Base-by-base conservation (phyloP, 1,140 invertebrate species). In the Antheraea pernyi region DNA sequence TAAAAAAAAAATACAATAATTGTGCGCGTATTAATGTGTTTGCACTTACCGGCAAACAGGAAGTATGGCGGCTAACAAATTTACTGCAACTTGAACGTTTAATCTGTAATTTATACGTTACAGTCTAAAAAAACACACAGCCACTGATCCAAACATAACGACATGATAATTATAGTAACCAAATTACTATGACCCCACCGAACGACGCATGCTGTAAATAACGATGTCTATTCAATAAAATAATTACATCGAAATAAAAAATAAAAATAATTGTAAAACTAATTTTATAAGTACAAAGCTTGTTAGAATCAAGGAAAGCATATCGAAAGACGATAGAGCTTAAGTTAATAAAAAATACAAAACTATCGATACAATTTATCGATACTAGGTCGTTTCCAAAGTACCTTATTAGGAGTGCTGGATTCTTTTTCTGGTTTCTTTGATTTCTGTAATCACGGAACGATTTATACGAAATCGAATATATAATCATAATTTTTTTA, bases 401-500 rank as follows among this genome's bases (percentile, higher is more conserved):
- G 80, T 92, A 92, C 88, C 89, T 92, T 91, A 77, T 86, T 91
- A 77, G 88, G 88, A 61, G 89, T 86, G 80, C 88, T 79, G 87
- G 83, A 84, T 68, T 91, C 87, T 91, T 91, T 91, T 81, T 92
- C 89, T 78, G 84, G 84, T 90, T 91, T 92, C 88, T 92, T 92
- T 89, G 89, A 92, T 89, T 91, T 92, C 89, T 92, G 88, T 72
- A 92, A 92, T 81, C 79, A 91, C 78, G 78, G 46, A 81, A 83
- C 72, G 48, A 73, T 77, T 77, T 66, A 76, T 77, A 68, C 71
- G 79, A 67, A 80, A 79, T 79, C 63, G 68, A 37, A n/a, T 67
- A 18, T 67, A 19, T 19, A 4, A 7, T 48, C 9, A 65, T 19
- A 65, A 42, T 42, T 10, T 42, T 42, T 3, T 3, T 3, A 10